Evolutionary conservation across 2,113 vertebrate genomes (phyloP).

Genomic region (Myotis davidii): DNA sequence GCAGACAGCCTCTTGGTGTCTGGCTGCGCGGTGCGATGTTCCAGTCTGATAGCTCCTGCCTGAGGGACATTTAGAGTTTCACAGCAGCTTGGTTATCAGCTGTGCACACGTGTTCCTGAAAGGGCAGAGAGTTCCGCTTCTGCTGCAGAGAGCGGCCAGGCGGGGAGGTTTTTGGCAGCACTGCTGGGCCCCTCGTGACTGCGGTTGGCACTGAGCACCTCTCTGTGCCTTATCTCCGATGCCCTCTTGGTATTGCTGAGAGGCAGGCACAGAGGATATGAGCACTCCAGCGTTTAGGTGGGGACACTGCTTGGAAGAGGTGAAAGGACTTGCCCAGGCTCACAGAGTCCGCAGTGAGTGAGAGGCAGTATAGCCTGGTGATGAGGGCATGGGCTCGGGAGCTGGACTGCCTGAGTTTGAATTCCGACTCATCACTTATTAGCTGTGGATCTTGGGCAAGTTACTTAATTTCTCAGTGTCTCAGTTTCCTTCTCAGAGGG

Average conservation of each 20-base stretch:
- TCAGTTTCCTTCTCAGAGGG: neutral
- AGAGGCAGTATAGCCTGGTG: neutral
- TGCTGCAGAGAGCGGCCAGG: neutral
- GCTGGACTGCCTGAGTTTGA: neutral
- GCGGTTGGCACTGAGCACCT: fast-evolving
- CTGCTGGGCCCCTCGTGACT: neutral
- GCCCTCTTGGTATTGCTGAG: neutral
- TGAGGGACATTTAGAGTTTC: neutral
- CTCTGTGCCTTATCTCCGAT: neutral
- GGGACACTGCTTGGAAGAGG: neutral
- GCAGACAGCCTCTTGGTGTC: neutral
- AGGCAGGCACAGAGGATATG: neutral
- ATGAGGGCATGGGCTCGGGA: neutral
- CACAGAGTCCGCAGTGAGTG: neutral
- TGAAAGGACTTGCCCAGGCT: neutral
- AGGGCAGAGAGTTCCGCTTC: neutral
- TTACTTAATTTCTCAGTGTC: neutral
- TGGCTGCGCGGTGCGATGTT: neutral
- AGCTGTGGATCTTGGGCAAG: neutral
- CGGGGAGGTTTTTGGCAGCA: neutral
- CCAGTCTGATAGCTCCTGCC: conserved; percentile 43
- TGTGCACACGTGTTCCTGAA: neutral
- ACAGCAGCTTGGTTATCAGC: neutral
- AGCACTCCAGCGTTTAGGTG: neutral
- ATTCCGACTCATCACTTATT: neutral